phyloP scores from a whole-genome alignment of 2,888 invertebrate species.

The Microdon myrmicae region DNA sequence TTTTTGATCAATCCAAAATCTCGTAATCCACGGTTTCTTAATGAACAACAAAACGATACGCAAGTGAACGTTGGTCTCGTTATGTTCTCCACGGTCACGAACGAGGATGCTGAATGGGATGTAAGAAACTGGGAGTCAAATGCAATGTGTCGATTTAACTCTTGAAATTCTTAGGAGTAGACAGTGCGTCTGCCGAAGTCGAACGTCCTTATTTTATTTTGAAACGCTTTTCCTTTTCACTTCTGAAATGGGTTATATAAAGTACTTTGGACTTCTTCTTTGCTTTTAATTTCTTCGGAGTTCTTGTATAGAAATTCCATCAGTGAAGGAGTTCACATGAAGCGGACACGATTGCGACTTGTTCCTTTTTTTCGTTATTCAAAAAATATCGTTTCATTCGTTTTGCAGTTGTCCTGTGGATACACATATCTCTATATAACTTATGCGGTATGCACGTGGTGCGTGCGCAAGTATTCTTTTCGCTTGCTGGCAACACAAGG shows the following conservation, averaged over 20 bases:
- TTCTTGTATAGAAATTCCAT: conserved; percentile 36
- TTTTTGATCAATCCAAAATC: conserved; percentile 62
- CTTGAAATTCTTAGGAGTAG: too few relatives aligned
- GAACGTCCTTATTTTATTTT: too few relatives aligned
- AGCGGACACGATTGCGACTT: conserved; percentile 35
- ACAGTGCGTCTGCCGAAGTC: conserved; percentile 4
- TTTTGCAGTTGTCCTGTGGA: conserved; percentile 11
- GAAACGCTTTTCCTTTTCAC: conserved; percentile 35
- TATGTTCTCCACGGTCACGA: conserved; percentile 56
- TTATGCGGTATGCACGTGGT: conserved; percentile 64
- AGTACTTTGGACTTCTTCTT: conserved; percentile 20
- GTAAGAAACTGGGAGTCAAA: background rate
- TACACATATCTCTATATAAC: conserved; percentile 5
- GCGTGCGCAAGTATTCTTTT: conserved; percentile 64
- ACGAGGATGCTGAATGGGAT: conserved; percentile 31
- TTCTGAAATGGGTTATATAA: conserved; percentile 48
- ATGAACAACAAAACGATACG: conserved; percentile 62
- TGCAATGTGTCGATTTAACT: too few relatives aligned
- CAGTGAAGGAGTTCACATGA: conserved; percentile 31
- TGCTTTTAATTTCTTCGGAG: conserved; percentile 26
- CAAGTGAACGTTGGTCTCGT: conserved; percentile 60
- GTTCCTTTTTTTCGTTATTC: conserved; percentile 21
- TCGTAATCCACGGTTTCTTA: conserved; percentile 60
- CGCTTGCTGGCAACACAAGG: conserved; percentile 14
- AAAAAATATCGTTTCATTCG: conserved; percentile 2